These are phyloP conservation scores for Mythimna albipuncta DNA, from an alignment of 2,888 invertebrate species.

Conservation along the genomic window DNA sequence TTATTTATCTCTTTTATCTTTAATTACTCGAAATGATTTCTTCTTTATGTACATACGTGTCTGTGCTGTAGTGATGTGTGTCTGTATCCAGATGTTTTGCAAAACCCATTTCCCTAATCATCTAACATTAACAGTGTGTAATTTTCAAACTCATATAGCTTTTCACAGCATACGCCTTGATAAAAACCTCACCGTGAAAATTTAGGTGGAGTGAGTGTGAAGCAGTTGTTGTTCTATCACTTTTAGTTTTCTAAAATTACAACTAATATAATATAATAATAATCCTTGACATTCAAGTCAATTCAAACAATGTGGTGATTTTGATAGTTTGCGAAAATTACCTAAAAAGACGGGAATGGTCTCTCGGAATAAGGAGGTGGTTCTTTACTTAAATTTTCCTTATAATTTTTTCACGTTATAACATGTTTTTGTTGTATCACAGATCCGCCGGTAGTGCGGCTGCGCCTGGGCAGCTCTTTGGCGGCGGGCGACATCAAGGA, in stretches of 20 bases:
- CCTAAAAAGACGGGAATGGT: background rate
- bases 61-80: background rate
- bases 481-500: slow-evolving; percentile 97
- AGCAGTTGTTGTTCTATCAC: no score
- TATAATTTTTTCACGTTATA: no score
- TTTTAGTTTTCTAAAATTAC: no score
- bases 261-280: no score
- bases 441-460: slow-evolving; percentile 96
- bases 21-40: background rate
- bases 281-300: no score
- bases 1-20: slow-evolving; percentile 10
- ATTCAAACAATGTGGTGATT: no score
- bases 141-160: background rate
- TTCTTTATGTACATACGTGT: no score
- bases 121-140: background rate
- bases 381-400: no score
- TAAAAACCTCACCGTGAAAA: no score
- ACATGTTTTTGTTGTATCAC: slow-evolving; percentile 57
- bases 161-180: no score
- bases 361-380: background rate
- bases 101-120: background rate
- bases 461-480: slow-evolving; percentile 95
- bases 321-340: no score
- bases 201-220: no score
- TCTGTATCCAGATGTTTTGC: background rate